Evolutionary conservation across 2,113 vertebrate genomes (phyloP), one percentile per base, ranked within the genome.

Genomic region (Hypocryptadius cinnamomeus): DNA sequence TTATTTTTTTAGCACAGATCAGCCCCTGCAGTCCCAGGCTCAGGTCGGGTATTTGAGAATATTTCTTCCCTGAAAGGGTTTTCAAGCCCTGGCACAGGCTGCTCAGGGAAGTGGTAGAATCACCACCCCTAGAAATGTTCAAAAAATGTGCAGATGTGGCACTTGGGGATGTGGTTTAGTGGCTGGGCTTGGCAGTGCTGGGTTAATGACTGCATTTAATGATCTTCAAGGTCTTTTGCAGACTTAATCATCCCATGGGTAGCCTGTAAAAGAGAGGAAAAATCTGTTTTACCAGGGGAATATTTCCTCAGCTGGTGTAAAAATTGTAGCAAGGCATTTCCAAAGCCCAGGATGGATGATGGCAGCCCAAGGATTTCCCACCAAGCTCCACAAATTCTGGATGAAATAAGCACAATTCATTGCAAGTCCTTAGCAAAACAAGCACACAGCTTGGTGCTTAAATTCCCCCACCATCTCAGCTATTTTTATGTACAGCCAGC

Each of bases 351-450:
- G 79, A 61, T 21, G 78, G 91, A 87, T 89, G 78, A 87, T 2
- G 1, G 28, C 30, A 70, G 87, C 84, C 81, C 50, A 45, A 47
- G 81, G 74, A 92, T 91, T 93, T 44, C 94, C 74, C 68, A 72
- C 63, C 76, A 85, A 93, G 35, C 68, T 82, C 63, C 68, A 44
- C 64, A 74, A 88, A 70, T 68, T 90, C 51, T 30, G 60, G 59
- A 73, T 71, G 71, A 82, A 94, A 90, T 54, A 22, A 87, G 63
- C 64, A 73, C 63, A 79, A 79, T 83, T 79, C 87, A 76, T 70
- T 48, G 63, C 51, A 50, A 91, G 76, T 77, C 81, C 76, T 96
- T 73, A 89, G 60, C 84, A 92, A 95, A 88, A 65, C 81, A 80
- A 89, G 76, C 90, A 83, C 94, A 87, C 50, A 80, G 60, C 87